A percentile compares a stretch with the other conserved stretches of the same genome.
Conservation (phyloP, 1,140 invertebrate genomes). For the Achroia grisella region DNA sequence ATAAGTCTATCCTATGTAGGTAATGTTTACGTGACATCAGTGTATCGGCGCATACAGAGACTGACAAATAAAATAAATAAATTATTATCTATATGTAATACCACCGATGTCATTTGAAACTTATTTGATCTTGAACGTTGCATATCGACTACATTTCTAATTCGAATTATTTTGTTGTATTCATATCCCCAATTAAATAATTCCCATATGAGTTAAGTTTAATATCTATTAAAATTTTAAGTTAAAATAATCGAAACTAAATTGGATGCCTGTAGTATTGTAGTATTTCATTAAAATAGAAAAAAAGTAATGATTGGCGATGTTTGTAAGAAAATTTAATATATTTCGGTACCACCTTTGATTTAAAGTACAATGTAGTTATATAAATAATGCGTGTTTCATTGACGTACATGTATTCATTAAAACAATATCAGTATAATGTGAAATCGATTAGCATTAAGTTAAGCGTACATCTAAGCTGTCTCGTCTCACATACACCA, state of each 20-base stretch:
- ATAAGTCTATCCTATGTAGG: neutral
- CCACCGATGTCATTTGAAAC: slow-evolving; percentile 68
- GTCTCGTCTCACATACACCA: slow-evolving; percentile 65
- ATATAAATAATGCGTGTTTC: slow-evolving; percentile 50
- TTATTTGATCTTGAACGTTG: slow-evolving; percentile 65
- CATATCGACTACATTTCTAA: slow-evolving; percentile 71
- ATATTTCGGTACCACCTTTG: slow-evolving; percentile 72
- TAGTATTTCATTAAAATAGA: slow-evolving; percentile 55
- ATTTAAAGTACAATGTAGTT: slow-evolving; percentile 71
- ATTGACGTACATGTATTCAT: slow-evolving; percentile 47
- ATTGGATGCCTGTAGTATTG: slow-evolving; percentile 47
- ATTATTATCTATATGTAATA: slow-evolving; percentile 32
- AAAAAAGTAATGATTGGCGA: slow-evolving; percentile 48
- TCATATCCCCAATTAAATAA: slow-evolving; percentile 48
- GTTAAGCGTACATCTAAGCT: slow-evolving; percentile 57
- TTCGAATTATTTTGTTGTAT: slow-evolving; percentile 65
- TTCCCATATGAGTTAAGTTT: slow-evolving; percentile 55
- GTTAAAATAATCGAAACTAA: slow-evolving; percentile 55
- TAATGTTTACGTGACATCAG: neutral
- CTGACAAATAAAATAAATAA: slow-evolving; percentile 30
- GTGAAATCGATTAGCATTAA: slow-evolving; percentile 57
- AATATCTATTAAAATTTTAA: slow-evolving; percentile 46
- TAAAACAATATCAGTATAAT: slow-evolving; percentile 54
- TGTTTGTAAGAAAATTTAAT: slow-evolving; percentile 52
- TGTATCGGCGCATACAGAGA: slow-evolving; percentile 32